Conservation (phyloP, 2,888 invertebrate genomes). For the Cryptocephalus moraei region DNA sequence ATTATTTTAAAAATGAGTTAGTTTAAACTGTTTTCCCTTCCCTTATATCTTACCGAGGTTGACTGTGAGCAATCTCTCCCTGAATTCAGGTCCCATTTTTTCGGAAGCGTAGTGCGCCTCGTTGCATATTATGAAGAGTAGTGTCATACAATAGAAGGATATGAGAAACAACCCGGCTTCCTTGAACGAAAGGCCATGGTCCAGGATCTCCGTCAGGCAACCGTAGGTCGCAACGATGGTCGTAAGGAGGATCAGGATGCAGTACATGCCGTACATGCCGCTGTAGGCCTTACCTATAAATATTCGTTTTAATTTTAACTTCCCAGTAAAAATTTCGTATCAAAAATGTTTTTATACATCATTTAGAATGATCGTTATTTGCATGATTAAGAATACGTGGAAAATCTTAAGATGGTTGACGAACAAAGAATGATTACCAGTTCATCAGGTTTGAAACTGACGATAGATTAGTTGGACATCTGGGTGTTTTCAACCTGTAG, state of each 20-base stretch:
- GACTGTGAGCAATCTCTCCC: conserved; percentile 54
- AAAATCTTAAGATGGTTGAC: too few relatives aligned
- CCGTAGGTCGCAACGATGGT: conserved; percentile 65
- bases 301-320: too few relatives aligned
- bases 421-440: too few relatives aligned
- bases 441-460: too few relatives aligned
- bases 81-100: conserved; percentile 45
- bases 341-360: too few relatives aligned
- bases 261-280: conserved; percentile 68
- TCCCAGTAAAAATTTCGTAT: too few relatives aligned
- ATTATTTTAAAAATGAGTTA: too few relatives aligned
- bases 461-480: too few relatives aligned
- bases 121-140: conserved; percentile 63
- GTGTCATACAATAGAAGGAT: conserved; percentile 59
- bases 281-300: conserved; percentile 55
- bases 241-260: conserved; percentile 61
- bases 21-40: too few relatives aligned
- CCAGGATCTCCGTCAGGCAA: conserved; percentile 59
- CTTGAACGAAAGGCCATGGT: conserved; percentile 60
- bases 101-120: conserved; percentile 49
- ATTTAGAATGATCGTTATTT: too few relatives aligned
- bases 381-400: too few relatives aligned
- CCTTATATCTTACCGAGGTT: conserved; percentile 42
- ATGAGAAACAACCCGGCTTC: conserved; percentile 62
- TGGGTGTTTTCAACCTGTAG: too few relatives aligned